Base-by-base conservation (phyloP, 2,888 invertebrate genomes). In the Terebella lapidaria region DNA sequence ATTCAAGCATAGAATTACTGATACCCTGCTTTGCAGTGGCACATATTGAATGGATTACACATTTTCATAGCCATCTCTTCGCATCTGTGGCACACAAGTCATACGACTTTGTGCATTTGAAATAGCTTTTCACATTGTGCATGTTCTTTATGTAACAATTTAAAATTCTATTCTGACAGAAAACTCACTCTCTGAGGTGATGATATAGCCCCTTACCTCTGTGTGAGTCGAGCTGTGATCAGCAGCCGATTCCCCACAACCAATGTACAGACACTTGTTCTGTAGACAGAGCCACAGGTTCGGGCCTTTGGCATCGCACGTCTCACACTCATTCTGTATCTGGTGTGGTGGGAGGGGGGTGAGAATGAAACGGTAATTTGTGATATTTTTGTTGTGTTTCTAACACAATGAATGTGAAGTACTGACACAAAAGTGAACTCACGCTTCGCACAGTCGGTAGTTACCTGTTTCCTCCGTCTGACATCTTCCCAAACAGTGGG, bases 251-350 rank as follows among this genome's bases (percentile, higher is more conserved):
- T 91, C 91, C 2, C 90, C 89, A 82, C 94, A 94, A 58, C 92
- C 91, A 51, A 91, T 85, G 74, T 87, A 88, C 58, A 87, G 84
- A 77, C 93, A 94, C 56, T 88, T 87, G 45, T 87, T 86, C 74
- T 89, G 86, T 59, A 94, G 82, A 74, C 94, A 94, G 61, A 92
- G 85, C 92, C 93, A 93, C 58, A 93, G 84, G 78, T 91, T 89
- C 55, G 89, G 88, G 1, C 90, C 90, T 15, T 84, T 81, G 66
- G 86, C 86, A 45, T 86, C 85, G 73, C 92, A 92, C 71, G 88
- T 87, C 62, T 86, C 85, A 81, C 92, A 92, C n/a, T 24, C 5
- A 5, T 22, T 24, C 49, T 49, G n/a, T 35, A 35, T 35, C 42
- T 35, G 10, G n/a, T 35, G 10, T 35, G 42, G 42, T 35, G 49